Base-by-base conservation (phyloP, 2,797 vertebrate genomes). In the Notoglanidium macrostoma region DNA sequence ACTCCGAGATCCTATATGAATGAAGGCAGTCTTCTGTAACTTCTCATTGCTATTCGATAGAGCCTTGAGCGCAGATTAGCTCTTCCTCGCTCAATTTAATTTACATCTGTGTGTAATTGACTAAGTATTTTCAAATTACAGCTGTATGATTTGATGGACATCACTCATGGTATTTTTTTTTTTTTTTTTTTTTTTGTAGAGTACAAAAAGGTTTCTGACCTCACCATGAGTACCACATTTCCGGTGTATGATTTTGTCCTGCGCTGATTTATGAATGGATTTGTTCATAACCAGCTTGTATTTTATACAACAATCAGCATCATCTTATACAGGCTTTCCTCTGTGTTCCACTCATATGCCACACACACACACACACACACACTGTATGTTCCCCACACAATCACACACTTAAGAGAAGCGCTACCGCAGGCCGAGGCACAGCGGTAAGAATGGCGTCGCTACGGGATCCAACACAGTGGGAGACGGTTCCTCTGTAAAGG, bases 401-500 rank as follows among this genome's bases (percentile, higher is more conserved):
- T 80, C 49, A 76, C 54, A 85, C 87, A 29, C 11, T 57, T n/a
- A 55, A 55, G 32, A 78, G 74, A 10, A 32, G 74, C 17, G 67
- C 46, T 26, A 68, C 51, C 68, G 55, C 86, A 87, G 23, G 77
- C 57, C 29, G 29, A 55, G 74, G n/a, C 51, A 76, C 40, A 76
- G 55, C n/a, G 57, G 61, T 88, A 63, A 15, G 40, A 59, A 49
- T 89, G 78, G 54, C 19, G 32, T 90, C 90, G 83, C 51, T 83
- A 19, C 32, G 79, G 85, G 83, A 87, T 85, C 72, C 84, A 23
- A 81, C 77, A 35, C 77, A 83, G 72, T 26, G 12, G 82, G 74
- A 67, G 78, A 80, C 44, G 73, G 85, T 83, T 79, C 59, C 83
- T 32, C 86, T 76, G 70, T 87, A 87, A 89, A 90, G 78, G 59